Evolutionary conservation across 1,140 invertebrate species (phyloP), one percentile per base, ranked within the genome.

Genomic region (Bombus vancouverensis): DNA sequence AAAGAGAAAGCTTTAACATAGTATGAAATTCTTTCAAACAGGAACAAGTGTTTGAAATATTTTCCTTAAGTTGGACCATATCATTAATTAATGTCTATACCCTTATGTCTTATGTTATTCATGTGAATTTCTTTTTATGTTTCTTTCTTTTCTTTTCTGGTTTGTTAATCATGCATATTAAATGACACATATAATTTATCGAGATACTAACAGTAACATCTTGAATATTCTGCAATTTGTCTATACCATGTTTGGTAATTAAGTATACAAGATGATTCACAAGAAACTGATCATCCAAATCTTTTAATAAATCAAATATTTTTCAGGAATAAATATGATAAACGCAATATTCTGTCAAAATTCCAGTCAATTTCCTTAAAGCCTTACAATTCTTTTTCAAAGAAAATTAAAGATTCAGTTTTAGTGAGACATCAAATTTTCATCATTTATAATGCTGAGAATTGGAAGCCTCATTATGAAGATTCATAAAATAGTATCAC

Each of bases 21-120:
- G 28, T 74, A n/a, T 57, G 47, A 81, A 62, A 74, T n/a, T 34
- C 9, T 34, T 70, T 66, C 15, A 47, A 81, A 74, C 70, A 85
- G 77, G 71, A 81, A 81, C 84, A 68, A 81, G 78, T 57, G 68
- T 68, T 88, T 79, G 77, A 89, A 89, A 89, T 81, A 73, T 87
- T 83, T 80, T 47, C 25, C 34, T 32, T 47, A 18, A n/a, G 62
- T 81, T 85, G 72, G 78, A 86, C 70, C 47, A n/a, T 85, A 34
- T 85, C 42, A 25, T 74, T 70, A 80, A 78, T 85, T 70, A 78
- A 37, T 34, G 39, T 32, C 22, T 88, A 81, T 72, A 82, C 66
- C 84, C 42, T 82, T 81, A 81, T 62, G 28, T 87, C 47, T 85
- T 81, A 81, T 42, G 37, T 87, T 87, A 72, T 74, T 86, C 68